Evolutionary conservation across 2,888 invertebrate species (phyloP).

Genomic region (Ophraella communa): DNA sequence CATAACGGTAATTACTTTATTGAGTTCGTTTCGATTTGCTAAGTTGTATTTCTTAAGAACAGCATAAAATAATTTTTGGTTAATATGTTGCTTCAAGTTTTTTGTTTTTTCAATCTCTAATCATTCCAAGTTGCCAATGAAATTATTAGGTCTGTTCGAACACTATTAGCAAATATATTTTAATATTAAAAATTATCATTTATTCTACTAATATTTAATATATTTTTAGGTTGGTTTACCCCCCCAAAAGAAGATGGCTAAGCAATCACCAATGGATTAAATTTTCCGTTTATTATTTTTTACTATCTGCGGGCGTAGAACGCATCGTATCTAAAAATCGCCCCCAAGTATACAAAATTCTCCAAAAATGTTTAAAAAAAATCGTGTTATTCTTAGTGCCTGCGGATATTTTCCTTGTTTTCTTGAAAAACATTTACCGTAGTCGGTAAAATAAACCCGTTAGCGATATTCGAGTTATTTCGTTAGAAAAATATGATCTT

Average conservation of each 20-base stretch:
- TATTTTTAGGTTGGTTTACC: constrained; percentile 83
- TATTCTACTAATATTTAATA: neutral
- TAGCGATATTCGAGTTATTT: constrained; percentile 12
- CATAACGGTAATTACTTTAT: too few species aligned
- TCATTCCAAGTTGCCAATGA: too few species aligned
- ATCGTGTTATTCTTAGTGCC: constrained; percentile 50
- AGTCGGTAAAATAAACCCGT: constrained; percentile 3
- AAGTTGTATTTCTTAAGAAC: too few species aligned
- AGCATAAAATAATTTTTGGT: too few species aligned
- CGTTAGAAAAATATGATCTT: constrained; percentile 28
- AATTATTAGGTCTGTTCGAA: too few species aligned
- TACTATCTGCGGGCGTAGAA: constrained; percentile 37
- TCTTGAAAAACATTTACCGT: constrained; percentile 8
- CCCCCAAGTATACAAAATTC: constrained; percentile 19
- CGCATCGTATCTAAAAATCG: constrained; percentile 41
- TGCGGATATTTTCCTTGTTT: constrained; percentile 36
- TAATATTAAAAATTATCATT: neutral
- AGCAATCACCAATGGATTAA: constrained; percentile 51
- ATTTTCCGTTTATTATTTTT: constrained; percentile 31
- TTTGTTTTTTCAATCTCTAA: too few species aligned
- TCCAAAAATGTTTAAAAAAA: constrained; percentile 20
- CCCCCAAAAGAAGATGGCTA: constrained; percentile 92
- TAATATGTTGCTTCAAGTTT: too few species aligned
- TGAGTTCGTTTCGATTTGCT: too few species aligned
- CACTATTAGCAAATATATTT: too few species aligned